phyloP scores from a whole-genome alignment of 2,888 invertebrate genomes.

The Agrilus cyanescens region DNA sequence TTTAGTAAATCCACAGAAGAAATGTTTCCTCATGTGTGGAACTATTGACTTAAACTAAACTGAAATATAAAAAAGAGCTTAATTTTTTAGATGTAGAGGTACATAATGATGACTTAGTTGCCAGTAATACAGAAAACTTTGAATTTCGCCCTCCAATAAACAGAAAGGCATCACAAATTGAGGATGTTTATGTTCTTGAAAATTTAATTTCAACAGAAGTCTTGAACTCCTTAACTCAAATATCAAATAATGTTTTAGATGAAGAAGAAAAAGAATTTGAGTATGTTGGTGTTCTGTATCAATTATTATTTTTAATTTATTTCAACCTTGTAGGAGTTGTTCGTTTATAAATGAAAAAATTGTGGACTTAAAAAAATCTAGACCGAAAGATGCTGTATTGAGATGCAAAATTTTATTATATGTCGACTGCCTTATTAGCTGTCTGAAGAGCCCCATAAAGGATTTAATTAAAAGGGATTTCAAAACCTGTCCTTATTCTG shows the following conservation, averaged over 20 bases:
- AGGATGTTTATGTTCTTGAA: constrained; percentile 39
- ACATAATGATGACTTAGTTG: constrained; percentile 4
- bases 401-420: constrained; percentile 27
- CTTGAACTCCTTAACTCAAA: constrained; percentile 8
- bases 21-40: too few species aligned
- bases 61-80: background rate
- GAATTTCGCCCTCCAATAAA: constrained; percentile 38
- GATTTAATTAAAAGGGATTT: constrained; percentile 21
- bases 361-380: constrained; percentile 14
- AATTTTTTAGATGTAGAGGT: constrained; percentile 1
- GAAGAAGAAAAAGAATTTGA: constrained; percentile 3
- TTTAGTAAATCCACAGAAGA: too few species aligned
- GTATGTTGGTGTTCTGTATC: constrained; percentile 5
- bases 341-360: constrained; percentile 18
- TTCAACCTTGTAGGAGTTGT: constrained; percentile 12
- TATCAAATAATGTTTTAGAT: constrained; percentile 7
- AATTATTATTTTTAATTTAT: background rate
- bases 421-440: constrained; percentile 26
- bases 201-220: constrained; percentile 34
- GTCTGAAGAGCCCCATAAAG: constrained; percentile 21
- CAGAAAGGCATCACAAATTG: constrained; percentile 34
- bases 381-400: constrained; percentile 2
- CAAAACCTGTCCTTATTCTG: constrained; percentile 24
- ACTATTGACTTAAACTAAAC: too few species aligned
- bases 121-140: background rate